Conservation (phyloP, 2,113 vertebrate species). For the Aviceda subcristata region DNA sequence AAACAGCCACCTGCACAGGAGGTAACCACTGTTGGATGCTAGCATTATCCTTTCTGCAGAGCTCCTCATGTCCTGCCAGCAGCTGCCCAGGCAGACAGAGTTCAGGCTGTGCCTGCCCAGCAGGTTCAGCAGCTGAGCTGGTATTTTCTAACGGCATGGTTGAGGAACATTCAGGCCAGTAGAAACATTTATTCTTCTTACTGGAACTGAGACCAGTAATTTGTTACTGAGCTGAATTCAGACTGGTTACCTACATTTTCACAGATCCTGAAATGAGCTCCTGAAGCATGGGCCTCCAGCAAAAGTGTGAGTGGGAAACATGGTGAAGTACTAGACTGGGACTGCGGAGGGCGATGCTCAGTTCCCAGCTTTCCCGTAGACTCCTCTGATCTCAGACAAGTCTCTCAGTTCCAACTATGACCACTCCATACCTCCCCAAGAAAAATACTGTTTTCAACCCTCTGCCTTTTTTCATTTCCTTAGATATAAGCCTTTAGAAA, state of each 20-base stretch:
- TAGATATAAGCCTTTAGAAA: neutral
- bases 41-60: neutral
- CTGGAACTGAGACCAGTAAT: neutral
- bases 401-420: neutral
- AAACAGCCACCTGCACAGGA: neutral
- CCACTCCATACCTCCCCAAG: neutral
- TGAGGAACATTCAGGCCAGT: neutral
- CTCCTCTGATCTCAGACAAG: neutral
- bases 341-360: fast-evolving
- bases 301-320: neutral
- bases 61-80: fast-evolving
- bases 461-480: neutral
- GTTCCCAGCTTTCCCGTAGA: neutral
- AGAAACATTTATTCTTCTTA: neutral
- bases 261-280: neutral
- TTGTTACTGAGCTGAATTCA: neutral
- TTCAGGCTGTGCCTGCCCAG: neutral
- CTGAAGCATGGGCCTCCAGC: neutral
- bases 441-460: neutral
- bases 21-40: neutral
- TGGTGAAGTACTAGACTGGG: neutral
- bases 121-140: neutral
- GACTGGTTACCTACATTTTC: neutral
- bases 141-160: neutral
- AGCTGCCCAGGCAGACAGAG: neutral